Base-by-base conservation (phyloP, 1,140 invertebrate species). In the Ridgeia piscesae region DNA sequence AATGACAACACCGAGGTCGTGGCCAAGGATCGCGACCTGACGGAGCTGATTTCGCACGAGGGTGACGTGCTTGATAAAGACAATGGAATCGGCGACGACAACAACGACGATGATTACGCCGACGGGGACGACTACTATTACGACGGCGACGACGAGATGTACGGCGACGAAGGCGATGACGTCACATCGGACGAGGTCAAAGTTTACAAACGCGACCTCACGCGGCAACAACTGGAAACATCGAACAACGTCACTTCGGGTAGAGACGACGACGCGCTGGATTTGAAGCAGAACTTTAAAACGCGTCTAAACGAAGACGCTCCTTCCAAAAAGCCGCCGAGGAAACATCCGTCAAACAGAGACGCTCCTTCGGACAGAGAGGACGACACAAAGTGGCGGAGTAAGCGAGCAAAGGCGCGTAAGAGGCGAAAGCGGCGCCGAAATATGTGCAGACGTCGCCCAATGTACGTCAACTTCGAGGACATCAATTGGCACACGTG, bases 351-450 rank as follows among this genome's bases (percentile, higher is more conserved):
- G 35, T 42, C 34, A 27, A 90, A 14, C 35, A 42, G n/a, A 90
- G 89, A 90, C 11, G n/a, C 33, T 42, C 17, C 89, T 0, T 90
- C 89, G 35, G 35, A 34, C 31, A 34, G n/a, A 34, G 33, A 58
- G 14, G 42, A 8, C 92, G 89, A 35, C 88, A 92, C n/a, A 35
- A 89, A 35, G 89, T 35, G 92, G 88, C 92, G 88, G 34, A 31
- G 33, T 33, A 89, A 58, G 34, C 34, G 88, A 33, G 92, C n/a
- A 8, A 91, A 34, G 34, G 35, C 42, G 42, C 77, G 58, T 33
- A 92, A 92, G 42, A 93, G 92, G 91, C 91, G 92, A 33, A 92
- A 93, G 35, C 58, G 93, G 91, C 95, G 94, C 93, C 94, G 94
- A 91, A 92, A 93, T 31, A 33, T 34, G 35, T 93, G 92, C 89